Percentiles rank a stretch among this genome's conserved stretches.
phyloP scores from a whole-genome alignment of 2,888 invertebrate genomes.

The Ypsolopha sequella region DNA sequence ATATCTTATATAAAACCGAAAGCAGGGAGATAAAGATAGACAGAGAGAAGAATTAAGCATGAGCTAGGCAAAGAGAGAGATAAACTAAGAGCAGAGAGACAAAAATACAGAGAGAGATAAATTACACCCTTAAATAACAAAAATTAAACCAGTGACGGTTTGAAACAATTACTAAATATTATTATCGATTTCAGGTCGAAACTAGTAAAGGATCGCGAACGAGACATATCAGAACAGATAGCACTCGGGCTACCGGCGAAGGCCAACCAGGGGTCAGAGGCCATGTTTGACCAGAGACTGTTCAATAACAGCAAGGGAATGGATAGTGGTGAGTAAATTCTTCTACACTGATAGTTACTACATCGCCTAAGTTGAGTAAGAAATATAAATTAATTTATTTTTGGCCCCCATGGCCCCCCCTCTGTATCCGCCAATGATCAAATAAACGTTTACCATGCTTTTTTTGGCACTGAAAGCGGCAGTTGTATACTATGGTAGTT shows the following conservation, averaged over 20 bases:
- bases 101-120: conserved; percentile 93
- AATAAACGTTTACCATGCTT: too few relatives aligned
- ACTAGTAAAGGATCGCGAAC: conserved; percentile 89
- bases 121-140: too few relatives aligned
- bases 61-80: too few relatives aligned
- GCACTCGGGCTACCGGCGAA: conserved; percentile 95
- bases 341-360: neutral
- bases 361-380: neutral
- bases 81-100: conserved; percentile 85
- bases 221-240: conserved; percentile 98
- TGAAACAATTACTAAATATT: too few relatives aligned
- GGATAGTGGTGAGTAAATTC: conserved; percentile 74
- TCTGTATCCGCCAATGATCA: too few relatives aligned
- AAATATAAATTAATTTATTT: too few relatives aligned
- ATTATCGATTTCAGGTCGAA: conserved; percentile 70
- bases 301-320: conserved; percentile 95
- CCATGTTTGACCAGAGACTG: conserved; percentile 93
- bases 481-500: too few relatives aligned
- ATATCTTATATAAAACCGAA: too few relatives aligned
- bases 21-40: too few relatives aligned
- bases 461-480: too few relatives aligned
- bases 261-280: conserved; percentile 76
- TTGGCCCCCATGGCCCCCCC: too few relatives aligned
- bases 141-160: neutral
- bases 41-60: too few relatives aligned